Conservation (phyloP, 1,140 invertebrate species). For the Babylonia areolata region DNA sequence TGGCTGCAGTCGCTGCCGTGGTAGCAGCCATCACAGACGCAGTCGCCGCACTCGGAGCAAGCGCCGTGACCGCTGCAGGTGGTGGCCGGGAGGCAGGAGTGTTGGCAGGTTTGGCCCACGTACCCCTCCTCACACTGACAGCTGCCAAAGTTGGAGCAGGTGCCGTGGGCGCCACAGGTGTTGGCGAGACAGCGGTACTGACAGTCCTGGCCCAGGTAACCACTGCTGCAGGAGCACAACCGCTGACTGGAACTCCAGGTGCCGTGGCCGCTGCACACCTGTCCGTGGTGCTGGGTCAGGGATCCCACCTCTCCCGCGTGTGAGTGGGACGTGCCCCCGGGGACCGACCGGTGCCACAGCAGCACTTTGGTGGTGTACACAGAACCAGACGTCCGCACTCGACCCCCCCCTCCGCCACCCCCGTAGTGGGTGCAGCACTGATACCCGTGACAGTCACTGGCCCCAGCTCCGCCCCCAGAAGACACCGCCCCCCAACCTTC, state of each 20-base stretch:
- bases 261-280: constrained; percentile 58
- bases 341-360: constrained; percentile 37
- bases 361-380: constrained; percentile 57
- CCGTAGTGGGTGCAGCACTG: constrained; percentile 50
- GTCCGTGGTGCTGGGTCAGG: constrained; percentile 36
- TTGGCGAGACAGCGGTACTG: constrained; percentile 55
- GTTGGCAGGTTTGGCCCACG: constrained; percentile 60
- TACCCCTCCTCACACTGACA: constrained; percentile 60
- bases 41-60: constrained; percentile 58
- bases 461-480: constrained; percentile 54
- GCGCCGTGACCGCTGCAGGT: constrained; percentile 60
- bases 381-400: constrained; percentile 55
- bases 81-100: constrained; percentile 53
- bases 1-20: constrained; percentile 59
- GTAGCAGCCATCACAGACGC: constrained; percentile 66
- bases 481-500: constrained; percentile 60
- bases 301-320: constrained; percentile 42
- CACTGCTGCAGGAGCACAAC: constrained; percentile 49
- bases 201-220: constrained; percentile 58
- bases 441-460: constrained; percentile 37
- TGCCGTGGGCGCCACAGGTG: constrained; percentile 57
- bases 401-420: constrained; percentile 61
- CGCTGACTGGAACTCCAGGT: constrained; percentile 36
- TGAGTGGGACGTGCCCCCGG: constrained; percentile 42
- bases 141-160: constrained; percentile 53